These are phyloP conservation scores for Alaudala cheleensis DNA, from an alignment of 2,113 vertebrate genomes.

Conservation along the genomic window DNA sequence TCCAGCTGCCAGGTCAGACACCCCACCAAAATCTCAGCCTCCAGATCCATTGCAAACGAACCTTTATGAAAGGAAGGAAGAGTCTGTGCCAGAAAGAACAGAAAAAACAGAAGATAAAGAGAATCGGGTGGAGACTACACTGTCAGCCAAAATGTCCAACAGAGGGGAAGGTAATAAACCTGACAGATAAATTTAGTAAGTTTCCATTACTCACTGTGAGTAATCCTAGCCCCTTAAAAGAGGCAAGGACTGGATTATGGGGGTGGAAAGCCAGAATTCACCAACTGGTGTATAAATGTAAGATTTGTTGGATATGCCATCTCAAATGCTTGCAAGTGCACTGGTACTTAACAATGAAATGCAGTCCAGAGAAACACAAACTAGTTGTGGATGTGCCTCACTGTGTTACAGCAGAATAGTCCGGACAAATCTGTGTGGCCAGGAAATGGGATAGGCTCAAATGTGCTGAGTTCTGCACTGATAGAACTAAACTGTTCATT, in stretches of 20 bases:
- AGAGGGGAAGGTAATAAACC: constrained; percentile 73
- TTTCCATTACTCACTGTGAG: background rate
- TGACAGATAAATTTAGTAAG: background rate
- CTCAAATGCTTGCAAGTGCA: background rate
- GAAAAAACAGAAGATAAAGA: constrained; percentile 76
- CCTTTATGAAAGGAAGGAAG: constrained; percentile 73
- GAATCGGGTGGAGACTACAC: constrained; percentile 39
- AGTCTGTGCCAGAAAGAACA: constrained; percentile 60
- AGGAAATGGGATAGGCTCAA: background rate
- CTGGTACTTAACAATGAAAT: background rate
- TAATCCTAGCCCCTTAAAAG: background rate
- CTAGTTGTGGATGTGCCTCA: background rate
- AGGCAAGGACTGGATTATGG: background rate
- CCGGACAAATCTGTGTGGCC: background rate
- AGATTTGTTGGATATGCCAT: background rate
- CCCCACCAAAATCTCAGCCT: constrained; percentile 69
- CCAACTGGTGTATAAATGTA: background rate
- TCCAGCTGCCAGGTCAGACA: constrained; percentile 65
- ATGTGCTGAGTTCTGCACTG: background rate
- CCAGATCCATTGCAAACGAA: constrained; percentile 58
- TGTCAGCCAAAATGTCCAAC: constrained; percentile 64
- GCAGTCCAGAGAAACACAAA: background rate
- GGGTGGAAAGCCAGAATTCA: background rate
- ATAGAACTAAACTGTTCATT: background rate
- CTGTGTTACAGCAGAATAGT: background rate